These are phyloP conservation scores for Charadrius vociferus DNA, from an alignment of 2,113 vertebrate species.

Conservation along the genomic window DNA sequence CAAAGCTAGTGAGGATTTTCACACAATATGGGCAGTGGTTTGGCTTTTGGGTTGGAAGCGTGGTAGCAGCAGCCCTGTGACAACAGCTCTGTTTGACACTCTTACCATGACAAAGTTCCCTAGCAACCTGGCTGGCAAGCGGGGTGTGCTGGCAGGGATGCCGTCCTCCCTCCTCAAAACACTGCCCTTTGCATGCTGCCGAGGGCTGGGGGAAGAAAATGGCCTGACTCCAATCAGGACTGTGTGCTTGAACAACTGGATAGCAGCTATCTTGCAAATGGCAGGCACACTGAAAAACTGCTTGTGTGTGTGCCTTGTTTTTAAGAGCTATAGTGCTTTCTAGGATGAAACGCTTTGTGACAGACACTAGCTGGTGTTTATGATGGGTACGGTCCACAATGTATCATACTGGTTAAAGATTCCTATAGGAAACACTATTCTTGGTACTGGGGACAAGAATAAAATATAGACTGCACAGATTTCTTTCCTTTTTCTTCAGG, in stretches of 20 bases:
- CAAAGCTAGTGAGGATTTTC: background rate
- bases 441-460: background rate
- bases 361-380: background rate
- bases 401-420: background rate
- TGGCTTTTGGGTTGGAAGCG: background rate
- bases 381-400: background rate
- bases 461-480: background rate
- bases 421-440: background rate
- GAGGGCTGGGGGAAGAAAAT: background rate
- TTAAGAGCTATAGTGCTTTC: background rate
- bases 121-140: background rate
- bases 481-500: background rate
- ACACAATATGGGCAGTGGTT: rapidly evolving
- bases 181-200: rapidly evolving
- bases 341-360: background rate
- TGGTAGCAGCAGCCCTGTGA: background rate
- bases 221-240: rapidly evolving
- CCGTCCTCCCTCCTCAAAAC: background rate
- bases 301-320: background rate
- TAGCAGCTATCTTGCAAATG: background rate
- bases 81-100: background rate
- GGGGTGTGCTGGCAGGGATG: background rate
- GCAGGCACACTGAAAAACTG: background rate
- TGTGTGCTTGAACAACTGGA: background rate
- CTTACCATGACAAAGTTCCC: background rate